Evolutionary conservation across 2,113 vertebrate genomes (phyloP).

Genomic region (Sarotherodon lohbergeri): DNA sequence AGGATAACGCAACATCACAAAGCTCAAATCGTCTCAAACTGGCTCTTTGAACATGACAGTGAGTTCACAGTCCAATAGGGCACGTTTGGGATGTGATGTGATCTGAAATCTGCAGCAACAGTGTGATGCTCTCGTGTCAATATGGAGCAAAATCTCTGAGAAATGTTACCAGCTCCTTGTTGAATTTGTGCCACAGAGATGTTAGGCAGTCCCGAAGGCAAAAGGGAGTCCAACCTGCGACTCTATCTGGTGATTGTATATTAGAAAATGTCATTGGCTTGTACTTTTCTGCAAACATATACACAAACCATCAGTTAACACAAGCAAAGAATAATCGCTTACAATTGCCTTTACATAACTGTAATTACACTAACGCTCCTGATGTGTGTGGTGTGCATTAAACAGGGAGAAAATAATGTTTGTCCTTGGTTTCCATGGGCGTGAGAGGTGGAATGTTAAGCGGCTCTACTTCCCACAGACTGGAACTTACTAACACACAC

Average conservation of each 20-base stretch:
- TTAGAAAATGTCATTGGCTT: background rate
- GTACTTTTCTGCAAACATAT: background rate
- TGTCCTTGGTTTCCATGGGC: constrained; percentile 25
- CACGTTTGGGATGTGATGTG: background rate
- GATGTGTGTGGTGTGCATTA: background rate
- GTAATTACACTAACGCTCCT: background rate
- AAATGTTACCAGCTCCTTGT: background rate
- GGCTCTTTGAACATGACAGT: background rate
- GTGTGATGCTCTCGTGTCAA: background rate
- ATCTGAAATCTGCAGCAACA: background rate
- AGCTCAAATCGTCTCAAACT: background rate
- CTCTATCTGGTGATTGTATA: background rate
- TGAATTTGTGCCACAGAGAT: background rate
- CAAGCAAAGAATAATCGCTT: background rate
- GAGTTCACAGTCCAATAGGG: background rate
- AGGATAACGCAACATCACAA: background rate
- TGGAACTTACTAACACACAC: background rate
- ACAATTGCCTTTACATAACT: background rate
- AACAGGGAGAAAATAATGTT: background rate
- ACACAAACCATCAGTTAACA: background rate
- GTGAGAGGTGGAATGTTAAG: constrained; percentile 20
- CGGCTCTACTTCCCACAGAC: background rate
- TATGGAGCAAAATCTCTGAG: background rate
- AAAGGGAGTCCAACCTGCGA: background rate
- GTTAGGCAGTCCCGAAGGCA: background rate